Base-by-base conservation (phyloP, 2,797 vertebrate genomes). In the Sternarchorhynchus goeldii region DNA sequence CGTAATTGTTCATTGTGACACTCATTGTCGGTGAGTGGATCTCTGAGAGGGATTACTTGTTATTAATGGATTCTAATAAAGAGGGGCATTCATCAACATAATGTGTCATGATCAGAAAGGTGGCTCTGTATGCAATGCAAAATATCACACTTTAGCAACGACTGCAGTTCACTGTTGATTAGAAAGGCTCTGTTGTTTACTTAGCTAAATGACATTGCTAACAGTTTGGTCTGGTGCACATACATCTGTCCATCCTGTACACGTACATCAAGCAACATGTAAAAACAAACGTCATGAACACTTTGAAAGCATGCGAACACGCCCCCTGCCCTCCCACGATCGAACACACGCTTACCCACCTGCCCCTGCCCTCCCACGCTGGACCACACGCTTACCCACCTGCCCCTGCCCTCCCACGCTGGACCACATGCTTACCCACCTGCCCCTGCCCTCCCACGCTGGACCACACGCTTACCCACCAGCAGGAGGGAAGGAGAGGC, bases 1-100 rank as follows among this genome's bases (percentile, higher is more conserved):
- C 81, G 89, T 91, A 88, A 93, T 92, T 91, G 91, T 89, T 92
- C 90, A 92, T 89, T 77, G 87, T 91, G 91, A 90, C 85, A 87
- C 86, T 85, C 85, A 88, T 89, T 89, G 89, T 90, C 86, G 83
- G 85, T 82, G 80, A 89, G 86, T 87, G 87, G 88, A 90, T 86
- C 85, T 81, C 80, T 82, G 84, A 86, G 86, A 87, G 88, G 81
- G 85, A 86, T 88, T 80, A 81, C 20, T 63, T 84, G 86, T 91
- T 92, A 91, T 91, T 91, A 90, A 92, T 91, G 89, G 82, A 83
- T 90, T 91, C 84, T 92, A 91, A 93, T 92, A 90, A 90, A 91
- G 87, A 87, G 55, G 2, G 73, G 77, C 85, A 90, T 93, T 90
- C 80, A 90, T 93, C 90, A 92, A 84, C 70, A 78, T 86, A 88